Evolutionary conservation across 2,888 invertebrate species (phyloP).

Genomic region (Calliphora vomitoria): DNA sequence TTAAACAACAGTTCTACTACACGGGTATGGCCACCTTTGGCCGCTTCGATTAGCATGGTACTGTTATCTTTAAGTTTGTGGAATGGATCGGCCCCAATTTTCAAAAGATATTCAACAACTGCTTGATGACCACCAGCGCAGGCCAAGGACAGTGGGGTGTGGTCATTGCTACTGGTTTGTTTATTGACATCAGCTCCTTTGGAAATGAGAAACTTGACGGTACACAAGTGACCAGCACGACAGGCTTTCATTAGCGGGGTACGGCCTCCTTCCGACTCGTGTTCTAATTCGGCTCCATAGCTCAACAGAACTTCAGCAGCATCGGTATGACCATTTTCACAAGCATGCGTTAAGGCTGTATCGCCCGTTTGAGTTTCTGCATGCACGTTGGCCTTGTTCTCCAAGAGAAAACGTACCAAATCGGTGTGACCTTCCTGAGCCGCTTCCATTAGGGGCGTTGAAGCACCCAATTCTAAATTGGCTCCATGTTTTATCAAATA

Average conservation of each 20-base stretch:
- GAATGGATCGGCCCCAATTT: constrained; percentile 96
- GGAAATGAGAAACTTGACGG: constrained; percentile 97
- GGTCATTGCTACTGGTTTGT: constrained; percentile 97
- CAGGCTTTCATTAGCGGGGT: constrained; percentile 99
- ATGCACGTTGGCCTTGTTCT: constrained; percentile 95
- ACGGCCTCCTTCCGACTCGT: constrained; percentile 98
- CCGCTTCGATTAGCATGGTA: constrained; percentile 99
- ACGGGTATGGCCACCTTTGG: constrained; percentile 98
- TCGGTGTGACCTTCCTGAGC: constrained; percentile 99
- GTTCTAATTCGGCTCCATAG: constrained; percentile 96
- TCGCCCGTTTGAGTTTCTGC: constrained; percentile 98
- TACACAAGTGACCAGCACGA: constrained; percentile 97
- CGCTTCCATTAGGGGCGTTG: constrained; percentile 99
- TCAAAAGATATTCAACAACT: constrained; percentile 95
- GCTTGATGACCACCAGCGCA: constrained; percentile 98
- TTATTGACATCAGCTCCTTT: constrained; percentile 94
- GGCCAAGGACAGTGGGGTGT: constrained; percentile 97
- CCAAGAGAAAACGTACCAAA: constrained; percentile 92
- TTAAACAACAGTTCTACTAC: constrained; percentile 98
- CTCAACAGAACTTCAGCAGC: constrained; percentile 96
- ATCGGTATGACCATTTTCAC: constrained; percentile 99
- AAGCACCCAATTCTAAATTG: constrained; percentile 96
- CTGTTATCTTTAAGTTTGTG: constrained; percentile 99
- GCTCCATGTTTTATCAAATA: constrained; percentile 98
- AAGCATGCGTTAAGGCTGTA: constrained; percentile 98